phyloP scores from a whole-genome alignment of 2,888 invertebrate species.

The Eupithecia abbreviata region DNA sequence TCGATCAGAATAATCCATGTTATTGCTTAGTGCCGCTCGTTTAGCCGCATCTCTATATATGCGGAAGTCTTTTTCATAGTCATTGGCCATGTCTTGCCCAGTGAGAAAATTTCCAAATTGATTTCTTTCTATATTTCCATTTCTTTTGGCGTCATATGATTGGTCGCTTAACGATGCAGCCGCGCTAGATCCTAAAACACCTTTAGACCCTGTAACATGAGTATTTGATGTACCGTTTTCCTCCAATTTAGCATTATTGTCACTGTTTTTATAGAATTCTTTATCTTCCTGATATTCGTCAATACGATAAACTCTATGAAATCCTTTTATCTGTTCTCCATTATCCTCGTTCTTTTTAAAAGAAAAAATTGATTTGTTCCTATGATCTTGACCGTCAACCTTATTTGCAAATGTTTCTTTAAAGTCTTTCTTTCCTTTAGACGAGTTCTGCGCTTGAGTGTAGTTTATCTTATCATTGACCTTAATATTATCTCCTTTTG shows the following conservation, averaged over 20 bases:
- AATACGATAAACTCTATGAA: constrained; percentile 72
- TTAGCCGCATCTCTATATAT: constrained; percentile 63
- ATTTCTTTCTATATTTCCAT: constrained; percentile 49
- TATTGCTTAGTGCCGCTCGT: constrained; percentile 58
- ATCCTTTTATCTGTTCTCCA: constrained; percentile 70
- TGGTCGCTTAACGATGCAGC: constrained; percentile 54
- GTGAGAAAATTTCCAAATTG: constrained; percentile 52
- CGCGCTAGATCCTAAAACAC: constrained; percentile 58
- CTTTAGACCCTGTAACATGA: constrained; percentile 62
- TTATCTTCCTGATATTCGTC: constrained; percentile 76
- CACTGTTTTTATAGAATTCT: constrained; percentile 71
- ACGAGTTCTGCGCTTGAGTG: constrained; percentile 51
- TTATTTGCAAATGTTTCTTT: constrained; percentile 68
- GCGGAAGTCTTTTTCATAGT: constrained; percentile 52
- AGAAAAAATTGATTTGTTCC: constrained; percentile 57
- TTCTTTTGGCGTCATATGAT: constrained; percentile 48
- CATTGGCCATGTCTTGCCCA: constrained; percentile 50
- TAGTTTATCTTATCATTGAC: constrained; percentile 51
- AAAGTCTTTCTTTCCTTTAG: constrained; percentile 65
- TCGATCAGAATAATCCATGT: constrained; percentile 57
- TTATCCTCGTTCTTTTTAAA: constrained; percentile 62
- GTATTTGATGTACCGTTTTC: constrained; percentile 59
- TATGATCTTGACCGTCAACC: constrained; percentile 64
- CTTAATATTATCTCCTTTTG: constrained; percentile 51
- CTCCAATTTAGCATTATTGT: constrained; percentile 57